These are phyloP conservation scores for Bagarius yarrelli DNA, from an alignment of 2,113 vertebrate genomes.

Conservation along the genomic window DNA sequence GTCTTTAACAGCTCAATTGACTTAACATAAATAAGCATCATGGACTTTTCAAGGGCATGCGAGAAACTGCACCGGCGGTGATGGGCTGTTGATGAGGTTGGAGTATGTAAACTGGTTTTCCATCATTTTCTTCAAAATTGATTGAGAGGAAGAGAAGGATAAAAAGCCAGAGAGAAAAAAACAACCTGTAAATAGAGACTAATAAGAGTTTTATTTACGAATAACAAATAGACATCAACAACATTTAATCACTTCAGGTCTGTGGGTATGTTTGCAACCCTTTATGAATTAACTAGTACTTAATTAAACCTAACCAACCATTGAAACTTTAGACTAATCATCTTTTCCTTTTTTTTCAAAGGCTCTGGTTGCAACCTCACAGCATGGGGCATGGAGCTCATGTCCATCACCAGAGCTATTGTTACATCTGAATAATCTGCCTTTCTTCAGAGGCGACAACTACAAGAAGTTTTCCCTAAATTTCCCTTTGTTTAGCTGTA, in stretches of 20 bases:
- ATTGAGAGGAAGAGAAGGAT: conserved; percentile 16
- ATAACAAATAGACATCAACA: neutral
- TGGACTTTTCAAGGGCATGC: conserved; percentile 96
- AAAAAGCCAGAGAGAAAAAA: neutral
- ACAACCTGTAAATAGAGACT: neutral
- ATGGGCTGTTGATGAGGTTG: conserved; percentile 92
- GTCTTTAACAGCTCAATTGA: neutral
- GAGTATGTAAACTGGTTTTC: conserved; percentile 96
- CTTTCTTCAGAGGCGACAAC: neutral
- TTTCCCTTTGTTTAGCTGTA: neutral
- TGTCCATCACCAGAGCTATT: neutral
- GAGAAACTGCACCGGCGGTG: conserved; percentile 97
- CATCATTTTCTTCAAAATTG: conserved; percentile 99
- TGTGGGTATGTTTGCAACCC: neutral
- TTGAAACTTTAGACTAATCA: neutral
- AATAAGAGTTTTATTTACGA: neutral
- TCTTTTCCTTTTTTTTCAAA: too few species aligned
- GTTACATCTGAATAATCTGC: neutral
- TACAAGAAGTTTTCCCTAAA: too few species aligned
- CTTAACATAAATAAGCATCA: conserved; percentile 97
- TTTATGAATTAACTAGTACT: too few species aligned
- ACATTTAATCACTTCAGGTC: neutral
- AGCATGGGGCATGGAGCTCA: neutral
- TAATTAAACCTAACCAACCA: neutral
- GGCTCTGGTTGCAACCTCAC: too few species aligned